Evolutionary conservation across 1,140 invertebrate genomes (phyloP).

Genomic region (Stegodyphus mimosarum): DNA sequence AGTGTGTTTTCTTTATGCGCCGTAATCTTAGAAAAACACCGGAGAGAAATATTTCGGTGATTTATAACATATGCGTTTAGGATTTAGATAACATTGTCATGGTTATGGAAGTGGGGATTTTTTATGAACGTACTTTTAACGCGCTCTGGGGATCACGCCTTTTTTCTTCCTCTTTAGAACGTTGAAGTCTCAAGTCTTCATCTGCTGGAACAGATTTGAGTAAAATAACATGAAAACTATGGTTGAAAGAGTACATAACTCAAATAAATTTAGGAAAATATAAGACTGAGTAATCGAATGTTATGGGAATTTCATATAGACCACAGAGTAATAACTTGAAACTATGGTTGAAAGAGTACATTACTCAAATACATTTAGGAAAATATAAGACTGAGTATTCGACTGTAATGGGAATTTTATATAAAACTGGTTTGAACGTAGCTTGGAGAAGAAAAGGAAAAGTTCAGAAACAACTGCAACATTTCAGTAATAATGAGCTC

Average conservation of each 20-base stretch:
- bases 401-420: too few relatives aligned
- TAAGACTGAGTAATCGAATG: not conserved
- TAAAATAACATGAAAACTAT: not conserved
- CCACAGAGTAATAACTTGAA: too few relatives aligned
- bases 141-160: not conserved
- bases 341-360: too few relatives aligned
- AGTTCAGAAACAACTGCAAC: too few relatives aligned
- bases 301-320: too few relatives aligned
- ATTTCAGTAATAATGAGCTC: too few relatives aligned
- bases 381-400: too few relatives aligned
- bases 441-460: too few relatives aligned
- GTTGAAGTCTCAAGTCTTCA: slow-evolving; percentile 15
- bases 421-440: too few relatives aligned
- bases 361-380: too few relatives aligned
- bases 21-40: slow-evolving; percentile 53
- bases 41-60: slow-evolving; percentile 47
- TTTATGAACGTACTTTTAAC: slow-evolving; percentile 31
- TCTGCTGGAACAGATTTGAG: not conserved
- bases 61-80: slow-evolving; percentile 60
- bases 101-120: slow-evolving; percentile 42
- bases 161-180: slow-evolving; percentile 5
- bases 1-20: slow-evolving; percentile 41
- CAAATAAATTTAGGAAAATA: slow-evolving; percentile 15
- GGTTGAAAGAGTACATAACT: not conserved
- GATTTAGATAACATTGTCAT: slow-evolving; percentile 57